These are phyloP conservation scores for Tromatobia lineatoria DNA, from an alignment of 2,888 invertebrate genomes.

Conservation along the genomic window DNA sequence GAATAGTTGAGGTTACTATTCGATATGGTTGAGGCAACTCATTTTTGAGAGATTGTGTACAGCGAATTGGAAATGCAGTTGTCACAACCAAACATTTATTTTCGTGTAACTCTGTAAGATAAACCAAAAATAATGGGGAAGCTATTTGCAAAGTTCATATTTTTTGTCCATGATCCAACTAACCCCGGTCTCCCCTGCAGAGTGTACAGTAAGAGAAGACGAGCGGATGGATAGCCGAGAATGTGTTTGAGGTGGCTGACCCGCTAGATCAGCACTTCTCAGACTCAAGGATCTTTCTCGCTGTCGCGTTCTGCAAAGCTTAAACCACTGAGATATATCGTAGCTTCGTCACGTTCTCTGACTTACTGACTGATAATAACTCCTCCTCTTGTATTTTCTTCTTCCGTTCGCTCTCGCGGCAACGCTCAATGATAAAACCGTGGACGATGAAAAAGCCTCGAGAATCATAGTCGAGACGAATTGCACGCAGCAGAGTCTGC, in stretches of 20 bases:
- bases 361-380: conserved; percentile 35
- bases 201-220: conserved; percentile 1
- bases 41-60: no score
- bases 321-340: conserved; percentile 27
- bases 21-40: no score
- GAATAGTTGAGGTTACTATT: no score
- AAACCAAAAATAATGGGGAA: no score
- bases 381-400: conserved; percentile 17
- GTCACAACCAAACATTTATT: no score
- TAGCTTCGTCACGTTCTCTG: conserved; percentile 26
- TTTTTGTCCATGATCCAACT: neutral
- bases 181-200: neutral
- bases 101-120: no score
- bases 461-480: conserved; percentile 40
- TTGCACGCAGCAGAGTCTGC: conserved; percentile 38
- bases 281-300: conserved; percentile 68
- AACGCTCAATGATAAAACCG: conserved; percentile 1
- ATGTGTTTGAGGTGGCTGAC: conserved; percentile 72
- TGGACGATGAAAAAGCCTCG: conserved; percentile 9
- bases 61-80: no score
- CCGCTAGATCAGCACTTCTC: conserved; percentile 73
- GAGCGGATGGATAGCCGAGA: conserved; percentile 10
- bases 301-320: conserved; percentile 59
- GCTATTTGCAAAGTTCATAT: no score
- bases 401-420: conserved; percentile 10